Evolutionary conservation across 2,888 invertebrate genomes (phyloP).

Genomic region (Drosophila incognita): DNA sequence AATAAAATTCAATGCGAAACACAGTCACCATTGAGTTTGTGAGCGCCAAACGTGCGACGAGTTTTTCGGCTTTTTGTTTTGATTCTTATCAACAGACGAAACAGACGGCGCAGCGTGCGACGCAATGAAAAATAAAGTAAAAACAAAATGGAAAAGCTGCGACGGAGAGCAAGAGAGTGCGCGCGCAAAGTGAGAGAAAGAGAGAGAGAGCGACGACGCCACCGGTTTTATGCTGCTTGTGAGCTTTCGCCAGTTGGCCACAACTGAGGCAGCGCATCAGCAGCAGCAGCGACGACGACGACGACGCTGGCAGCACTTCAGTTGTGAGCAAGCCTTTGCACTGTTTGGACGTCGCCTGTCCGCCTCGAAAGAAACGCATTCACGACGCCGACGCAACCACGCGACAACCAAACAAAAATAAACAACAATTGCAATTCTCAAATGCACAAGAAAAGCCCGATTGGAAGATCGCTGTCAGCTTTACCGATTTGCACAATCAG

Average conservation of each 20-base stretch:
- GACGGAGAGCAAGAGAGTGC: constrained; percentile 57
- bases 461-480: constrained; percentile 17
- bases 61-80: constrained; percentile 77
- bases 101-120: constrained; percentile 52
- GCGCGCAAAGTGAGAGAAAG: constrained; percentile 22
- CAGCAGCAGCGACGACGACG: constrained; percentile 32
- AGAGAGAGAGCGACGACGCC: constrained; percentile 26
- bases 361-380: constrained; percentile 16
- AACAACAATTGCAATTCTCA: constrained; percentile 34
- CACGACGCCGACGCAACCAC: constrained; percentile 44
- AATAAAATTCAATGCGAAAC: not conserved
- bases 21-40: not conserved
- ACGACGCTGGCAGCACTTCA: constrained; percentile 54
- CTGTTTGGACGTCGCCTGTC: constrained; percentile 72
- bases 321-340: constrained; percentile 82
- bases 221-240: constrained; percentile 39
- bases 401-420: constrained; percentile 36
- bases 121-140: constrained; percentile 65
- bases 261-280: constrained; percentile 42
- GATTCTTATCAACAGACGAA: constrained; percentile 76
- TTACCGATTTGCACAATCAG: constrained; percentile 35
- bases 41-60: constrained; percentile 38
- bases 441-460: constrained; percentile 22
- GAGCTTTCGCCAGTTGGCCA: constrained; percentile 47
- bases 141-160: constrained; percentile 71